Percentiles rank a stretch among this genome's conserved stretches.
phyloP scores from a whole-genome alignment of 1,140 invertebrate genomes.

The Maniola jurtina region DNA sequence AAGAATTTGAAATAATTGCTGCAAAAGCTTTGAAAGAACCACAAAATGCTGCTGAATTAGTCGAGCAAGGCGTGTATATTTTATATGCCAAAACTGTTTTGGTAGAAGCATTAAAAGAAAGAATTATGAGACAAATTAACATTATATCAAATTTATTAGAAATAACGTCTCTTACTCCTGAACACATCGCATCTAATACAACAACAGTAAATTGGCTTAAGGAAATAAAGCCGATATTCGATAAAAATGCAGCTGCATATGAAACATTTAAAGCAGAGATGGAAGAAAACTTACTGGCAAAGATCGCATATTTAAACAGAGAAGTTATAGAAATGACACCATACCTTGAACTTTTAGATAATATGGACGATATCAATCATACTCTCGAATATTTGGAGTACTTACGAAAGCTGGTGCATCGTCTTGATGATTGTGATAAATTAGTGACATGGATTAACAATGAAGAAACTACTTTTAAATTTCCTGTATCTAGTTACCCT shows the following conservation, averaged over 20 bases:
- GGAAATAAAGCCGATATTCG: conserved; percentile 85
- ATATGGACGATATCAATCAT: conserved; percentile 84
- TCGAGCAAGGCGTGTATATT: conserved; percentile 85
- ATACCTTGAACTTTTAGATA: conserved; percentile 82
- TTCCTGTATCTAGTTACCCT: conserved; percentile 85
- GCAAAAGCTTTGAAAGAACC: conserved; percentile 82
- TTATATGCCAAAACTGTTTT: conserved; percentile 81
- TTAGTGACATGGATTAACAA: conserved; percentile 92
- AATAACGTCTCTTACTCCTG: conserved; percentile 81
- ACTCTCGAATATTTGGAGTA: conserved; percentile 84
- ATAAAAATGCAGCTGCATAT: conserved; percentile 84
- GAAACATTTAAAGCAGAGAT: conserved; percentile 90
- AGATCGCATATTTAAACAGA: conserved; percentile 83
- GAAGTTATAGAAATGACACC: conserved; percentile 86
- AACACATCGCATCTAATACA: conserved; percentile 84
- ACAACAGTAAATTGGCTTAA: conserved; percentile 85
- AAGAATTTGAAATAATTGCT: conserved; percentile 81
- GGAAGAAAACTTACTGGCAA: conserved; percentile 86
- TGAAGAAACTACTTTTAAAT: conserved; percentile 92
- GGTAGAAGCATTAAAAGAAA: conserved; percentile 81
- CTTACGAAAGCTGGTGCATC: conserved; percentile 85
- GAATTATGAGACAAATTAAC: conserved; percentile 81
- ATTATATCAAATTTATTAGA: conserved; percentile 84
- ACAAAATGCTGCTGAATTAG: conserved; percentile 84
- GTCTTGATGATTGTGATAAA: conserved; percentile 86